Percentiles rank a stretch among this genome's conserved stretches.
Evolutionary conservation across 1,140 invertebrate genomes (phyloP).

Genomic region (Heterodera carotae): DNA sequence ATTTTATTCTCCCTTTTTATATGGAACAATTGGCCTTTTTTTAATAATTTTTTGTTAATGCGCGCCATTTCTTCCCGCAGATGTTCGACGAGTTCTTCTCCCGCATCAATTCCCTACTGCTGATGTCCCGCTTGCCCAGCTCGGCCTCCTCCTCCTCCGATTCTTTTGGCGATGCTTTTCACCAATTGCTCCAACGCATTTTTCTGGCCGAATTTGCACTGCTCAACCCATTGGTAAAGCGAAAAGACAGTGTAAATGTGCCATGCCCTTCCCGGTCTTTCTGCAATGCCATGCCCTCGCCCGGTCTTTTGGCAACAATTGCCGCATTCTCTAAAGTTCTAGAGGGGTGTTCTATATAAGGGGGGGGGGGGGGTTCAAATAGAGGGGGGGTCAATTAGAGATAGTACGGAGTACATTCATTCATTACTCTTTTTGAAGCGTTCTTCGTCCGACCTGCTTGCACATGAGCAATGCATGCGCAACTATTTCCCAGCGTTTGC

Average conservation of each 20-base stretch:
- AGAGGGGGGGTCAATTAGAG: too few relatives aligned
- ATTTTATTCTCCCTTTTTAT: neutral
- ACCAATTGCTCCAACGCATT: constrained; percentile 29
- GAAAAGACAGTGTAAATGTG: neutral
- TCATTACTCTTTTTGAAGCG: neutral
- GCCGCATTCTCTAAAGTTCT: too few relatives aligned
- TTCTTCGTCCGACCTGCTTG: neutral
- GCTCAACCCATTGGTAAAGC: constrained; percentile 25
- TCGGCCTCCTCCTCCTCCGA: neutral
- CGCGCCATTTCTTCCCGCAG: neutral
- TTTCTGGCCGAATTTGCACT: constrained; percentile 26
- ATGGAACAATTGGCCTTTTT: neutral
- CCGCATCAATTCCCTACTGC: neutral
- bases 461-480: constrained; percentile 20
- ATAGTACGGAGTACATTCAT: too few relatives aligned
- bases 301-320: too few relatives aligned
- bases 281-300: neutral
- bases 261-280: too few relatives aligned
- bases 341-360: too few relatives aligned
- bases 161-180: constrained; percentile 6
- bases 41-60: neutral
- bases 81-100: constrained; percentile 12
- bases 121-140: neutral
- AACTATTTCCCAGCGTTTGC: constrained; percentile 5
- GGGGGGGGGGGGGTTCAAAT: too few relatives aligned